A percentile compares a stretch with the other conserved stretches of the same genome.
Evolutionary conservation across 2,113 vertebrate species (phyloP).

Genomic region (Columba janthina): DNA sequence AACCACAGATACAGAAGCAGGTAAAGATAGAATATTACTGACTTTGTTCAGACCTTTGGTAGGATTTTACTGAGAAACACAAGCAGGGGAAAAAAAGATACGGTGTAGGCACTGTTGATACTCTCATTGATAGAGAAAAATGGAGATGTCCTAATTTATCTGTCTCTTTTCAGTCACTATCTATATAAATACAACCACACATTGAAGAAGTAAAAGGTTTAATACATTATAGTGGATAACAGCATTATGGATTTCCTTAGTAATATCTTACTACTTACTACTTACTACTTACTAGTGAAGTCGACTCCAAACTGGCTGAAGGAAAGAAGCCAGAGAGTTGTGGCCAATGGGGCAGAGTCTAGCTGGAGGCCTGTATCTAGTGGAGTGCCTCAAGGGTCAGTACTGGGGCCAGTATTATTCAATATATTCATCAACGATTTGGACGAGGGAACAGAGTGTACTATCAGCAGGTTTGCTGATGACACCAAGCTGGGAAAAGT

Average conservation of each 20-base stretch:
- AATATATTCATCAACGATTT: too few relatives aligned
- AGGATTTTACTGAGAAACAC: neutral
- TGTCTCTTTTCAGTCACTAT: neutral
- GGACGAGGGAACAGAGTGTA: too few relatives aligned
- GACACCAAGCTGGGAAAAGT: too few relatives aligned
- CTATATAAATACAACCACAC: neutral
- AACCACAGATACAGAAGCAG: neutral
- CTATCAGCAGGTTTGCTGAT: too few relatives aligned
- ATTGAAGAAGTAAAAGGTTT: neutral
- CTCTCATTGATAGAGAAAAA: neutral
- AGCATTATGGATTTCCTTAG: neutral
- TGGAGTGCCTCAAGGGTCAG: too few relatives aligned
- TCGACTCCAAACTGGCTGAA: too few relatives aligned
- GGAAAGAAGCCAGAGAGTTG: too few relatives aligned
- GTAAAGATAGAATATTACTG: neutral
- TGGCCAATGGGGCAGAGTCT: too few relatives aligned
- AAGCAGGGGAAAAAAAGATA: fast-evolving
- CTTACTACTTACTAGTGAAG: too few relatives aligned
- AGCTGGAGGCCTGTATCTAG: too few relatives aligned
- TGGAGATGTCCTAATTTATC: neutral
- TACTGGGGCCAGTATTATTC: too few relatives aligned
- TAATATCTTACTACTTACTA: neutral
- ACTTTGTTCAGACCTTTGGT: neutral
- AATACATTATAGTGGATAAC: neutral
- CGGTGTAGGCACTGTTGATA: neutral